Conservation (phyloP, 64 coral and sea anemone species). For the Dendrophyllia cribrosa region DNA sequence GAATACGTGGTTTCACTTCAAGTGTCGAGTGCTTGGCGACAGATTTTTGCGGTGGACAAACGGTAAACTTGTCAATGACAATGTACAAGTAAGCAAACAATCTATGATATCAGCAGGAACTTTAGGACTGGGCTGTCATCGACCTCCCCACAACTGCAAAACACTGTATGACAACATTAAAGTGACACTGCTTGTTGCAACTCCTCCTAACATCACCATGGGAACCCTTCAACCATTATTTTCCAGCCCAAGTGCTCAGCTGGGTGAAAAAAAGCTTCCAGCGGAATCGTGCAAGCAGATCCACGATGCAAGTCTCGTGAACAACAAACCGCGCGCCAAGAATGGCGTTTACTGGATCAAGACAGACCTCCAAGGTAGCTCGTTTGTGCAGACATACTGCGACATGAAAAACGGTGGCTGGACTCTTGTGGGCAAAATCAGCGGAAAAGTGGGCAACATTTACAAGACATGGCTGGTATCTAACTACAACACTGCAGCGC, state of each 20-base stretch:
- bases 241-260: not conserved
- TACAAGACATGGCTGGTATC: constrained; percentile 75
- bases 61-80: constrained; percentile 54
- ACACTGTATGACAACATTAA: constrained; percentile 83
- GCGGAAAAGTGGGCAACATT: constrained; percentile 72
- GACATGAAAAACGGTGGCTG: constrained; percentile 91
- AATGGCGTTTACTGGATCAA: constrained; percentile 91
- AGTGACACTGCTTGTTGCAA: constrained; percentile 26
- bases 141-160: constrained; percentile 36
- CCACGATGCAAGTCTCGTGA: constrained; percentile 52
- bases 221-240: not conserved
- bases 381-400: constrained; percentile 68
- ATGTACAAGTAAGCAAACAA: constrained; percentile 28
- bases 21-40: constrained; percentile 59
- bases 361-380: constrained; percentile 36
- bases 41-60: constrained; percentile 77
- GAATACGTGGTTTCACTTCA: constrained; percentile 80
- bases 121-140: constrained; percentile 69
- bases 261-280: constrained; percentile 56
- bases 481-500: constrained; percentile 43
- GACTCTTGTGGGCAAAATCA: constrained; percentile 90
- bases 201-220: constrained; percentile 5
- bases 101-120: constrained; percentile 78
- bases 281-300: constrained; percentile 90
- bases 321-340: constrained; percentile 38